Conservation (phyloP, 2,888 invertebrate species). For the Alcis repandata region DNA sequence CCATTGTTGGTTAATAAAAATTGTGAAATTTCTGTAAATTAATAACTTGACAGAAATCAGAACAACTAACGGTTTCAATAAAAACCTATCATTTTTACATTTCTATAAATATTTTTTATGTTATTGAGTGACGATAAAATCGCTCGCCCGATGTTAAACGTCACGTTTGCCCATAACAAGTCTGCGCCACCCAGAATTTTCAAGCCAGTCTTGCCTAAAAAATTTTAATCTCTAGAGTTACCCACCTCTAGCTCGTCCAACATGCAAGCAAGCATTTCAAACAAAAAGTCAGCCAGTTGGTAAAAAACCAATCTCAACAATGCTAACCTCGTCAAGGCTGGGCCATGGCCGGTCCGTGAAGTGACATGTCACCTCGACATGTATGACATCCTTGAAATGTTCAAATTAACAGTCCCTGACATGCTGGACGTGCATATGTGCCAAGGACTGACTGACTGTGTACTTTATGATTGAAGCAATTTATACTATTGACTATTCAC, state of each 20-base stretch:
- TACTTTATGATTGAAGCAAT: background rate
- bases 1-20: too few species aligned
- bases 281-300: background rate
- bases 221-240: background rate
- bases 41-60: too few species aligned
- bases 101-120: too few species aligned
- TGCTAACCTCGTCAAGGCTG: constrained; percentile 9
- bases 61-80: too few species aligned
- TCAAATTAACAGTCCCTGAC: constrained; percentile 20
- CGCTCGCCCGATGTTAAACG: too few species aligned
- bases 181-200: too few species aligned
- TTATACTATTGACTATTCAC: background rate
- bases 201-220: too few species aligned
- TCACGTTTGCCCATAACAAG: too few species aligned
- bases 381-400: constrained; percentile 27
- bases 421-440: constrained; percentile 7
- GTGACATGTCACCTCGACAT: constrained; percentile 17
- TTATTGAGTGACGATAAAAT: too few species aligned
- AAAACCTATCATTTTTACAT: too few species aligned
- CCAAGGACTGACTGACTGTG: constrained; percentile 29
- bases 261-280: background rate
- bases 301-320: background rate
- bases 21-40: too few species aligned
- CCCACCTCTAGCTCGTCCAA: too few species aligned
- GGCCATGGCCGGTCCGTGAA: background rate